These are phyloP conservation scores for Calephelis nemesis DNA, from an alignment of 1,140 invertebrate species.

Conservation along the genomic window DNA sequence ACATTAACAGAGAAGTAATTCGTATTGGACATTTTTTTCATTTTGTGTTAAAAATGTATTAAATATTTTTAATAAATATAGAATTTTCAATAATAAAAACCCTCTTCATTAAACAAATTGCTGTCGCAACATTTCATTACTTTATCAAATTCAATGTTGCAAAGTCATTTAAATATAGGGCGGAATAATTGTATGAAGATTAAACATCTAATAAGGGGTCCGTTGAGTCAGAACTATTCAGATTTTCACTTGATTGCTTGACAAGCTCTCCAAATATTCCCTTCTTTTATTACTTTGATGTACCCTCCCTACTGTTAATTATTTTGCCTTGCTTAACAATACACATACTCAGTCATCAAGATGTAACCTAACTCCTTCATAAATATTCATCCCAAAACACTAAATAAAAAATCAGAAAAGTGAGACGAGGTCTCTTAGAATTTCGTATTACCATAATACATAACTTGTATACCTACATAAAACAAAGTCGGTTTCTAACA, in stretches of 20 bases:
- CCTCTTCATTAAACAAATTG: not conserved
- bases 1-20: no score
- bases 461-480: no score
- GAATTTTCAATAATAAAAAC: not conserved
- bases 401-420: not conserved
- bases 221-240: conserved; percentile 72
- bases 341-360: conserved; percentile 51
- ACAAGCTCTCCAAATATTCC: conserved; percentile 73
- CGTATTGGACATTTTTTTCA: no score
- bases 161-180: conserved; percentile 72
- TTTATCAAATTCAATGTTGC: conserved; percentile 55
- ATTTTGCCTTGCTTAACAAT: conserved; percentile 69
- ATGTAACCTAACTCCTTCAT: conserved; percentile 53
- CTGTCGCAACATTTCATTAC: conserved; percentile 42
- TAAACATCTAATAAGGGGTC: conserved; percentile 77
- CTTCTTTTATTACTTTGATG: conserved; percentile 73
- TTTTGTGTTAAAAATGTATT: no score
- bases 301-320: conserved; percentile 73
- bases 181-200: conserved; percentile 74
- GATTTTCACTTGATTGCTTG: conserved; percentile 78
- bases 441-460: no score
- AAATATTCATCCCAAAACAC: conserved; percentile 58
- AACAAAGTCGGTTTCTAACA: no score
- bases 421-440: no score
- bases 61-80: no score